These are phyloP conservation scores for Myanophis thanlyinensis DNA, from an alignment of 2,113 vertebrate genomes.

Conservation along the genomic window DNA sequence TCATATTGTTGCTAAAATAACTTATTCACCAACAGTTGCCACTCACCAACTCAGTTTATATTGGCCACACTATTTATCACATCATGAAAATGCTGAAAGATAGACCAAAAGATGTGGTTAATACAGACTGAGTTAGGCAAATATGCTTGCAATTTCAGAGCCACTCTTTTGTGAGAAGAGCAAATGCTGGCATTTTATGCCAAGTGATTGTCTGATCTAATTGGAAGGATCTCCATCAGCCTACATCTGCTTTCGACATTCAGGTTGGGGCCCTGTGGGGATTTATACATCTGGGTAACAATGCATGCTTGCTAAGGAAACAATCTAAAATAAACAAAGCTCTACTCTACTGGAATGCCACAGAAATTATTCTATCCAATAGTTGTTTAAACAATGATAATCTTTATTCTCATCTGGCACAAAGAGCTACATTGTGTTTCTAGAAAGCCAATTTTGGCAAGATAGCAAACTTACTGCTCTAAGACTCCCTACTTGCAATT, in stretches of 20 bases:
- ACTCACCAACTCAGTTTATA: too few species aligned
- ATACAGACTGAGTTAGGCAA: background rate
- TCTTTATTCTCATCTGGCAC: conserved; percentile 42
- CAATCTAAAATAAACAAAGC: conserved; percentile 56
- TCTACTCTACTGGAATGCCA: conserved; percentile 42
- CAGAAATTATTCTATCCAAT: conserved; percentile 33
- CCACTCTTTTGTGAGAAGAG: background rate
- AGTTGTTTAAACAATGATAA: conserved; percentile 45
- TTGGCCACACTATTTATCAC: background rate
- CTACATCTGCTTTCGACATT: background rate
- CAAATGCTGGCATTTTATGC: conserved; percentile 2
- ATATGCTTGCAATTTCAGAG: background rate
- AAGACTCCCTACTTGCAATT: conserved; percentile 19
- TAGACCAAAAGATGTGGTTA: background rate
- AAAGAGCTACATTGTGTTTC: conserved; percentile 20
- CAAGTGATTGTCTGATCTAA: conserved; percentile 16
- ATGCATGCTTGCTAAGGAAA: conserved; percentile 49
- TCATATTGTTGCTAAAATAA: background rate
- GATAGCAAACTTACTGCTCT: conserved; percentile 24
- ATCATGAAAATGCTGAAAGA: background rate
- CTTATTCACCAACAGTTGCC: background rate
- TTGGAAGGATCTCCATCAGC: conserved; percentile 8
- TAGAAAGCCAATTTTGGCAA: conserved; percentile 40
- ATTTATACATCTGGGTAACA: conserved; percentile 65
- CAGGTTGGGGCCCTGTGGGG: conserved; percentile 40